These are phyloP conservation scores for Andrena hattorfiana DNA, from an alignment of 2,888 invertebrate species.

Conservation along the genomic window DNA sequence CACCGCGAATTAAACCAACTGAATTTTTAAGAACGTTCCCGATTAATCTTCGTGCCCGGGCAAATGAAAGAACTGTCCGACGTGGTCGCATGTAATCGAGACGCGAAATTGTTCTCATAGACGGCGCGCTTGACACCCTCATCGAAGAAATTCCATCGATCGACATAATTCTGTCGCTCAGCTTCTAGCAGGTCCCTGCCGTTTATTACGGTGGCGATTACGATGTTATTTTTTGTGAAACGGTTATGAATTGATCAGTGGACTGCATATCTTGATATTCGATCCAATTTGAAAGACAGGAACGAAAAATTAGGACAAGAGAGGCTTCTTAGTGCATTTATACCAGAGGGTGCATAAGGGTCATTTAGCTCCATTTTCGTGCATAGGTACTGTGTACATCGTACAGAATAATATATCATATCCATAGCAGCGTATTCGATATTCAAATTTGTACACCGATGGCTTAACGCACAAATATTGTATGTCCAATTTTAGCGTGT, in stretches of 20 bases:
- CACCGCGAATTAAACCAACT: conserved; percentile 51
- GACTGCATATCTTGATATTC: background rate
- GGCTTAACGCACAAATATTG: too few species aligned
- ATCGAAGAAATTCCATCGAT: background rate
- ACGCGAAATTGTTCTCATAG: conserved; percentile 3
- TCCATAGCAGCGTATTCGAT: too few species aligned
- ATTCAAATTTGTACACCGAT: too few species aligned
- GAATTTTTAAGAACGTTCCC: conserved; percentile 45
- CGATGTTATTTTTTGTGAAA: background rate
- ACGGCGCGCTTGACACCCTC: background rate
- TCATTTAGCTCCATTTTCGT: too few species aligned
- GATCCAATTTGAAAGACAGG: background rate
- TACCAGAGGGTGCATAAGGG: too few species aligned
- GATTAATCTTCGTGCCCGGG: conserved; percentile 44
- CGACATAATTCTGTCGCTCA: conserved; percentile 2
- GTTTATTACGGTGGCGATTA: background rate
- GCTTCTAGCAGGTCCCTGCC: background rate
- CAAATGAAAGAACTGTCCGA: conserved; percentile 35
- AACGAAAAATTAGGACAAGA: too few species aligned
- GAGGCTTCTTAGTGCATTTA: too few species aligned
- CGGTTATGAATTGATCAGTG: background rate
- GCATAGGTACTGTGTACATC: too few species aligned
- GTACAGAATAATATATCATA: too few species aligned
- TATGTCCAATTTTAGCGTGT: too few species aligned
- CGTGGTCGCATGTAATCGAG: conserved; percentile 13